Base-by-base conservation (phyloP, 2,888 invertebrate species). In the Stenolophus ochropezus region DNA sequence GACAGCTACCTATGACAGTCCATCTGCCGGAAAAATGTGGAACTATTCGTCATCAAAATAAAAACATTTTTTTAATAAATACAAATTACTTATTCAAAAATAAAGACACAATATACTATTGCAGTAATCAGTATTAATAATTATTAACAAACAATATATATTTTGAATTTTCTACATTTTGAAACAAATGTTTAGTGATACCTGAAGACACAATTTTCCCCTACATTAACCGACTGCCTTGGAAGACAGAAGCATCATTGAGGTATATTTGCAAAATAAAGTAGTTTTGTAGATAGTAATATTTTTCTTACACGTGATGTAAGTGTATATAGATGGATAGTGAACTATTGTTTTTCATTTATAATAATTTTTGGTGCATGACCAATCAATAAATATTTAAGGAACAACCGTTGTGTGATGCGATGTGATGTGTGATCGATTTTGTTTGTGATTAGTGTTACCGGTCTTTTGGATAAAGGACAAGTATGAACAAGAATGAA, bases 401-500 rank as follows among this genome's bases (percentile, higher is more conserved):
- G 18, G 16, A 18, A 56, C 56, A 14, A 33, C 56, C 11, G 65
- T 69, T 69, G 27, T 42, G 33, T 69, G 11, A 27, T 69, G 27
- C 20, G 33, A 33, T 14, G 65, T 69, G 33, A 69, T 69, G 5
- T 33, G 65, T 69, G 65, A 33, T 69, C 65, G 65, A 33, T 69
- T 69, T 79, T 71, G 71, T 47, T 79, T 78, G 61, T 65, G 47
- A 65, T 77, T 47, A 61, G 20, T 49, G 21, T 33, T 69, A 79
- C 79, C 79, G 79, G 71, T 69, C 51, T 79, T 79, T 71, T 33
- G 27, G 25, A 21, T 42, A 58, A 49, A 25, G 1, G 21, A 65
- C 79, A 69, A 33, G 79, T 79, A 71, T 53, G 51, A n/a, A 71
- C 79, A 53, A 4, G 79, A 16, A 27, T 25, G 14, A 25, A 69